Base-by-base conservation (phyloP, 2,888 invertebrate species). In the Adelphocoris suturalis region DNA sequence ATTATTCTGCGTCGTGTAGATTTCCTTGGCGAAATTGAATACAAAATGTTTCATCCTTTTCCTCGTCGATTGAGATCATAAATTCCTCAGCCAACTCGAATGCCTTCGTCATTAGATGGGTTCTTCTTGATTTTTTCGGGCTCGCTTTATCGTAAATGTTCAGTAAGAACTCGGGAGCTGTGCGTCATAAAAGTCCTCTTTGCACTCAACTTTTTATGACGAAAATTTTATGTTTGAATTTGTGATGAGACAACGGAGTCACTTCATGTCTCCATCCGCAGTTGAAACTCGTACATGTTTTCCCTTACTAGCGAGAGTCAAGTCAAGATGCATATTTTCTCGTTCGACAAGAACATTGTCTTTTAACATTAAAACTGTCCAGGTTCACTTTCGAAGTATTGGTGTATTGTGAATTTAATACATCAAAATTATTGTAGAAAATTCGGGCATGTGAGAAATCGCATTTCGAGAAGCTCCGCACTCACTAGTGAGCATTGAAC, bases 41-140 rank as follows among this genome's bases (percentile, higher is more conserved):
- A 68, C 68, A 12, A 68, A 68, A 68, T 68, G 23, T 68, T 68
- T 68, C 23, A 19, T 68, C 27, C 23, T 23, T 68, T 68, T 27
- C 68, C 68, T 68, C 23, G 23, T 68, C 68, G 68, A 27, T 68
- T 68, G 23, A 68, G 68, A 68, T 68, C 68, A 68, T 68, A 68
- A 68, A 68, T 68, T 68, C 68, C 27, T 68, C 68, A 7, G 23
- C 7, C 0, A 23, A 68, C 68, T 27, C 19, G 68, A 68, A 27
- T 27, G 23, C 5, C 68, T 57, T 57, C 23, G 68, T 68, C 68
- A 68, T 68, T 68, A 68, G 68, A 19, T 68, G 23, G 27, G 23
- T 23, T 12, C 68, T 23, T 68, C 68, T 5, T 23, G 68, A 68
- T 68, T 68, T 68, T 68, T 68, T 68, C 27, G 23, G 61, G 61